Conservation (phyloP, 2,113 vertebrate species). For the Epinephelus cyanopodus region DNA sequence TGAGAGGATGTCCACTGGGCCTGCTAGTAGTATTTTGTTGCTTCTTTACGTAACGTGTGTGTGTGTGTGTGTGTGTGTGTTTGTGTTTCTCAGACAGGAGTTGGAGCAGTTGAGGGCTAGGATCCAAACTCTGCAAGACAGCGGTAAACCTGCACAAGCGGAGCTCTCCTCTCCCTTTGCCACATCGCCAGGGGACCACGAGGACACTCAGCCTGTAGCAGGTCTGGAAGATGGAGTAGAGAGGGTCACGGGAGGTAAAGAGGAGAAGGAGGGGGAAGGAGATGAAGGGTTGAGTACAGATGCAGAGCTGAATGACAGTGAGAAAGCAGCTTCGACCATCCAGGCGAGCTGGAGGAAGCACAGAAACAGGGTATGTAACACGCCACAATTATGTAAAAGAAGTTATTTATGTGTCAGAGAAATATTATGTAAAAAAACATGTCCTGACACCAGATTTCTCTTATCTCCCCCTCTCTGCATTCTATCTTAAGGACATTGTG, state of each 20-base stretch:
- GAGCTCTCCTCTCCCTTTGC: constrained; percentile 20
- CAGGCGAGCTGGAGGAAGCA: constrained; percentile 86
- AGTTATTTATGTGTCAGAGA: constrained; percentile 17
- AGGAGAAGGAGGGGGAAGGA: neutral
- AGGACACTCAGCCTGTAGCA: constrained; percentile 1
- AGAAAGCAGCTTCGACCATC: constrained; percentile 83
- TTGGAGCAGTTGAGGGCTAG: constrained; percentile 53
- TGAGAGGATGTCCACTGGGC: neutral
- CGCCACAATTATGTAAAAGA: constrained; percentile 4
- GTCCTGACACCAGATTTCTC: constrained; percentile 16
- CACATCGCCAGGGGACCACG: neutral
- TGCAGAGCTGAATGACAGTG: constrained; percentile 28
- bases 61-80: neutral
- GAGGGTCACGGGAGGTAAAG: neutral
- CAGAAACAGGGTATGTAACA: constrained; percentile 80
- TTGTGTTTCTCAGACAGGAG: constrained; percentile 69
- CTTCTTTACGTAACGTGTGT: neutral
- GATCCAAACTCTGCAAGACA: constrained; percentile 63
- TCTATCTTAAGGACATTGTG: constrained; percentile 77
- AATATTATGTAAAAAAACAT: constrained; percentile 1
- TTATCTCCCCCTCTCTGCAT: neutral
- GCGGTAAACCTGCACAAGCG: constrained; percentile 12
- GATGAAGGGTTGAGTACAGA: neutral
- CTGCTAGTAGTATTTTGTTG: neutral
- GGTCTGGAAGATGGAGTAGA: constrained; percentile 26